Percentiles rank a stretch among this genome's conserved stretches.
phyloP scores from a whole-genome alignment of 2,113 vertebrate species.

The Thalassoma bifasciatum region DNA sequence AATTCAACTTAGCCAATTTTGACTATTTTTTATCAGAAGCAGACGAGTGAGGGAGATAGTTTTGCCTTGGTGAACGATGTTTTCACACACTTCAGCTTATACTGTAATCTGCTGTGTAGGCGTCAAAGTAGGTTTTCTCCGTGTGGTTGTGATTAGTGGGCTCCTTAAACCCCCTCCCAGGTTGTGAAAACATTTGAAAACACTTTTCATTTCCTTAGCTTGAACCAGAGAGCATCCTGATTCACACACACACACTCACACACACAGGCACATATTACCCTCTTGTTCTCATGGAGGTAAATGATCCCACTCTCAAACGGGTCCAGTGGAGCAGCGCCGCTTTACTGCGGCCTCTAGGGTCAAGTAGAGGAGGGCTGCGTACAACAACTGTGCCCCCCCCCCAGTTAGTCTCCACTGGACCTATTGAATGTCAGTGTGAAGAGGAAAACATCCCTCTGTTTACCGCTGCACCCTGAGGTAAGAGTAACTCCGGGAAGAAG shows the following conservation, averaged over 20 bases:
- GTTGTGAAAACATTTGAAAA: conserved; percentile 77
- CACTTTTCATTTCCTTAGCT: conserved; percentile 72
- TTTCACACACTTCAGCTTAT: not conserved
- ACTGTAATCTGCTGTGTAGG: not conserved
- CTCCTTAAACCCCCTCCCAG: conserved; percentile 39
- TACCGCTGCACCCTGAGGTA: conserved; percentile 28
- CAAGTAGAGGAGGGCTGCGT: conserved; percentile 38
- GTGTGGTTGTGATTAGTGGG: conserved; percentile 71
- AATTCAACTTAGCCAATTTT: conserved; percentile 19
- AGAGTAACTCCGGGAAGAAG: not conserved
- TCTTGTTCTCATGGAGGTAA: conserved; percentile 19
- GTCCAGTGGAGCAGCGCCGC: conserved; percentile 40
- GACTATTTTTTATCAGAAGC: conserved; percentile 39
- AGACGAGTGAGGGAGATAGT: conserved; percentile 29
- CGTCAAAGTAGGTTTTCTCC: conserved; percentile 18
- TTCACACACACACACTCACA: conserved; percentile 34
- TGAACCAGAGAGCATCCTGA: conserved; percentile 44
- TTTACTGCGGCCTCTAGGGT: conserved; percentile 53
- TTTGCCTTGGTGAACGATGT: not conserved
- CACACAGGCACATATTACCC: conserved; percentile 11
- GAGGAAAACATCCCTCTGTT: conserved; percentile 32
- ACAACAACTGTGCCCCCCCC: conserved; percentile 39
- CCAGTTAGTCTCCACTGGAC: conserved; percentile 45
- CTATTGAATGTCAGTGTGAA: conserved; percentile 37
- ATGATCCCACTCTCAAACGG: conserved; percentile 23